phyloP scores from a whole-genome alignment of 2,888 invertebrate genomes.

The Tetanocera ferruginea region DNA sequence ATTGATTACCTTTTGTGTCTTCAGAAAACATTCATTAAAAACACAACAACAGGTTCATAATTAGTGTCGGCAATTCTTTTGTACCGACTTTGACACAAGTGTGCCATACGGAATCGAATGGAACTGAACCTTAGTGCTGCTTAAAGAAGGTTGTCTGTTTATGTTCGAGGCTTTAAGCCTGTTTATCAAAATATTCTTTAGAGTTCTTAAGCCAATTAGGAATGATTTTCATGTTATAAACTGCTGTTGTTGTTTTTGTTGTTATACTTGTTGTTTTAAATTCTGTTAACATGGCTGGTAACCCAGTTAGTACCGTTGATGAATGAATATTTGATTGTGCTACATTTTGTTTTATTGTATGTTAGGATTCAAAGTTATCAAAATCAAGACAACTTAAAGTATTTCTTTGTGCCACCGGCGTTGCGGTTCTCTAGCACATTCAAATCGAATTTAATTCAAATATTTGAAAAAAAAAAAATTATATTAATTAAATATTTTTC shows the following conservation, averaged over 20 bases:
- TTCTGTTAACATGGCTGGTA: not conserved
- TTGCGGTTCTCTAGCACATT: not conserved
- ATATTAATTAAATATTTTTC: slow-evolving; percentile 31
- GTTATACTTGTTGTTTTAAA: not conserved
- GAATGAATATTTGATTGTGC: slow-evolving; percentile 36
- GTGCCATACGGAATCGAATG: not conserved
- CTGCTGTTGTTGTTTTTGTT: not conserved
- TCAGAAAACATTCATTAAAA: not conserved
- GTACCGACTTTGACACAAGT: not conserved
- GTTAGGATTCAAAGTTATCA: not conserved
- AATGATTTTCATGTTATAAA: not conserved
- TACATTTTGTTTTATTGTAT: not conserved
- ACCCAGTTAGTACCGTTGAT: not conserved
- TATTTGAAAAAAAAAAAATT: not conserved
- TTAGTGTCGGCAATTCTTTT: slow-evolving; percentile 15
- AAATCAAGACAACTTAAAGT: not conserved
- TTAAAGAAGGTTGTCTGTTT: slow-evolving; percentile 8
- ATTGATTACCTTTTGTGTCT: too few species aligned
- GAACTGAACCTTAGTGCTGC: not conserved
- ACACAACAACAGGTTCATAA: slow-evolving; percentile 27
- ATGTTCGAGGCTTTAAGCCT: not conserved
- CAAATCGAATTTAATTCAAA: slow-evolving; percentile 3
- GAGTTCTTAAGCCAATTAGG: not conserved
- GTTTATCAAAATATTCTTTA: not conserved
- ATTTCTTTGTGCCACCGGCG: slow-evolving; percentile 10